phyloP scores from a whole-genome alignment of 1,140 invertebrate genomes.

The Achroia grisella region DNA sequence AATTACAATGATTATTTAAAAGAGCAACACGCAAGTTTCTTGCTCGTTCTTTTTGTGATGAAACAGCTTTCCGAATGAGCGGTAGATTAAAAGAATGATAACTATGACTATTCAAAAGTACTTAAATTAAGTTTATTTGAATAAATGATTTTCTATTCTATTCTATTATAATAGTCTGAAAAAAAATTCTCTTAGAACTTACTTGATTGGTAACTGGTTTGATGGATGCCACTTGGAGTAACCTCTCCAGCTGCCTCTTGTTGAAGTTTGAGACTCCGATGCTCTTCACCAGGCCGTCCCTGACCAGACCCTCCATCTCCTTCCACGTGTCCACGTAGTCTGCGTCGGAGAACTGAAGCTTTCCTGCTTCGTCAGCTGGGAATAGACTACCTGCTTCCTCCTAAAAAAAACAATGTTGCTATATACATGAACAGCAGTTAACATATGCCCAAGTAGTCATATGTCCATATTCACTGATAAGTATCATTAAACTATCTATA shows the following conservation, averaged over 20 bases:
- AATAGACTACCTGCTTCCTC: slow-evolving; percentile 76
- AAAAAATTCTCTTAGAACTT: too few relatives aligned
- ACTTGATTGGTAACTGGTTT: slow-evolving; percentile 88
- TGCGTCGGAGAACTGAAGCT: slow-evolving; percentile 68
- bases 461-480: neutral
- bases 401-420: slow-evolving; percentile 5
- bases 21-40: too few relatives aligned
- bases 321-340: slow-evolving; percentile 94
- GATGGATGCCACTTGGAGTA: slow-evolving; percentile 80
- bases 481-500: too few relatives aligned
- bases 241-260: slow-evolving; percentile 81
- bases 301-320: slow-evolving; percentile 86
- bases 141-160: too few relatives aligned
- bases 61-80: too few relatives aligned
- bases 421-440: neutral
- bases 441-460: too few relatives aligned
- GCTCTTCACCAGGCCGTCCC: slow-evolving; percentile 80
- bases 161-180: too few relatives aligned
- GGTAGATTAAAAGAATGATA: too few relatives aligned
- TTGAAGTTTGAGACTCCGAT: slow-evolving; percentile 97
- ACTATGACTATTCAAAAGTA: too few relatives aligned
- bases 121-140: too few relatives aligned
- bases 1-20: too few relatives aligned
- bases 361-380: slow-evolving; percentile 76
- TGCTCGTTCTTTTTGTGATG: too few relatives aligned